phyloP scores from a whole-genome alignment of 2,888 invertebrate species.

The Proisotoma minuta region DNA sequence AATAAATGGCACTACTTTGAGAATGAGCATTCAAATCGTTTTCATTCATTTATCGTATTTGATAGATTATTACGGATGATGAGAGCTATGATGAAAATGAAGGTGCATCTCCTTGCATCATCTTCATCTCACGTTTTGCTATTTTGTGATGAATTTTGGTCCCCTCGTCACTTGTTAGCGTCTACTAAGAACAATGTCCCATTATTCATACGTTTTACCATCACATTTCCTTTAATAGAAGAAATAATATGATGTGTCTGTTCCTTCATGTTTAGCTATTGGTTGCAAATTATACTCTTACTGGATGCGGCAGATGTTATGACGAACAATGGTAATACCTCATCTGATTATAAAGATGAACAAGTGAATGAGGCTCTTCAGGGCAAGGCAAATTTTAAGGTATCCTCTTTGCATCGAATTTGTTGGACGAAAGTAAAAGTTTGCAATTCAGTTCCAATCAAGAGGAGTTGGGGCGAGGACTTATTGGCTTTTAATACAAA shows the following conservation, averaged over 20 bases:
- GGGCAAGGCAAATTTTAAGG: neutral
- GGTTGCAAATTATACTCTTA: neutral
- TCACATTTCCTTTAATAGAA: neutral
- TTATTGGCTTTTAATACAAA: too few relatives aligned
- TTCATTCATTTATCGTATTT: too few relatives aligned
- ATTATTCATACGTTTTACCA: neutral
- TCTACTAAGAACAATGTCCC: constrained; percentile 3
- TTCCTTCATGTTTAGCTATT: neutral
- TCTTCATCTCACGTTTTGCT: neutral
- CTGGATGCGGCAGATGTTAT: neutral
- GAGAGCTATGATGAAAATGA: neutral
- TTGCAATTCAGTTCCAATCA: constrained; percentile 6
- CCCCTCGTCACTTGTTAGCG: neutral
- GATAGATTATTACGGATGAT: neutral
- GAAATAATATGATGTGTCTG: neutral
- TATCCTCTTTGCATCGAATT: too few relatives aligned
- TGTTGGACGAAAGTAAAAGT: too few relatives aligned
- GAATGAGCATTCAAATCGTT: too few relatives aligned
- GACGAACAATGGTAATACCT: neutral
- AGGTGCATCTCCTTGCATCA: neutral
- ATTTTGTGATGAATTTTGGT: neutral
- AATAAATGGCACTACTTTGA: too few relatives aligned
- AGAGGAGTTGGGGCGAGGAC: too few relatives aligned
- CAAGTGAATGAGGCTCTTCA: neutral
- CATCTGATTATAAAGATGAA: neutral